Conservation (phyloP, 2,797 vertebrate genomes). For the Anguilla marmorata region DNA sequence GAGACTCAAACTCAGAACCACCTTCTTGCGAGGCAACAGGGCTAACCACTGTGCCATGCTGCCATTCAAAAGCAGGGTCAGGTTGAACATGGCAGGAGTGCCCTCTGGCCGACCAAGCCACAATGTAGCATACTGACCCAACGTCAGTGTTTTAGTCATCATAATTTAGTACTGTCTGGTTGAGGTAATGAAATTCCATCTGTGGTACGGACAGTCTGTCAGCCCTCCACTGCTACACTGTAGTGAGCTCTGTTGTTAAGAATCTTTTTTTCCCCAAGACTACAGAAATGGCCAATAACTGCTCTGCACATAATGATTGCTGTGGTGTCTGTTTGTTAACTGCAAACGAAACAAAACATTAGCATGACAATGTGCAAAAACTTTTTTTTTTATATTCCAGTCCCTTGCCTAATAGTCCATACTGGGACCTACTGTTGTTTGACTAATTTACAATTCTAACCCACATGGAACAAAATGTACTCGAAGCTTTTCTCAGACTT, state of each 20-base stretch:
- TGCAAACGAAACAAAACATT: background rate
- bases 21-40: too few relatives aligned
- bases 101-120: background rate
- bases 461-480: background rate
- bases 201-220: background rate
- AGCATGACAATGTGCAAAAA: conserved; percentile 13
- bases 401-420: background rate
- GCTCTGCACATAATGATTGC: background rate
- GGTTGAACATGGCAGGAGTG: background rate
- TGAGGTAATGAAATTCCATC: background rate
- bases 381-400: conserved; percentile 28
- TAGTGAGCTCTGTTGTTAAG: background rate
- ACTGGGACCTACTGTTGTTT: background rate
- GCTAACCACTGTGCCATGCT: too few relatives aligned
- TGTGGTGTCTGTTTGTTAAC: background rate
- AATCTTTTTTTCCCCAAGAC: background rate
- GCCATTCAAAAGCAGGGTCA: background rate
- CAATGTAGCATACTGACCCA: background rate
- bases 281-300: background rate
- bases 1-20: too few relatives aligned
- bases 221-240: background rate
- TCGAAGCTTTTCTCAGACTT: conserved; percentile 27
- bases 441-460: background rate
- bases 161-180: background rate
- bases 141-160: background rate